These are phyloP conservation scores for Chrysolina americana DNA, from an alignment of 2,888 invertebrate species.

Conservation along the genomic window DNA sequence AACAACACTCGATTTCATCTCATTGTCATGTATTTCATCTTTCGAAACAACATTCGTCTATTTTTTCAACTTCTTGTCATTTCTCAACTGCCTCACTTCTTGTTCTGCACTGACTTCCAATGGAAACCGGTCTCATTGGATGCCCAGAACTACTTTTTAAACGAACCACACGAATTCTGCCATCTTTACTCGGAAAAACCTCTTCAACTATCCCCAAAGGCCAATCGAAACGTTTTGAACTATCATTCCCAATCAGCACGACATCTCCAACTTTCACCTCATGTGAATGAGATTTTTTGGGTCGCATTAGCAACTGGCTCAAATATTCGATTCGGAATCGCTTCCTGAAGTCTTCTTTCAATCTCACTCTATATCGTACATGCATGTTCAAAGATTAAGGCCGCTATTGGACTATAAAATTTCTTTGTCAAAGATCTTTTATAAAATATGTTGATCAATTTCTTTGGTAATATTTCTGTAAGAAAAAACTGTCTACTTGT, in stretches of 20 bases:
- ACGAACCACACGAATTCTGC: neutral
- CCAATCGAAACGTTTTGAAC: neutral
- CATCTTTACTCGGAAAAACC: neutral
- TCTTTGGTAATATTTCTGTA: too few species aligned
- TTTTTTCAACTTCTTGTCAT: too few species aligned
- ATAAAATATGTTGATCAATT: too few species aligned
- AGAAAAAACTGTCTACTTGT: too few species aligned
- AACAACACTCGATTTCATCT: too few species aligned
- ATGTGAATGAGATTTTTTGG: neutral
- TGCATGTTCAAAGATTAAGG: neutral
- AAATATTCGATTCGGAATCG: neutral
- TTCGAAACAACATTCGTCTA: too few species aligned
- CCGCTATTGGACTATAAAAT: too few species aligned
- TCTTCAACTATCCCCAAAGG: neutral
- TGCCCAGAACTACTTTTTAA: neutral
- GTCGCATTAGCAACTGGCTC: neutral
- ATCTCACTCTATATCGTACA: neutral
- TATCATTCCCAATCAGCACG: neutral
- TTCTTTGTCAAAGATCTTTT: too few species aligned
- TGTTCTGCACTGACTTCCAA: slow-evolving; percentile 9
- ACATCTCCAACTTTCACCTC: slow-evolving; percentile 4
- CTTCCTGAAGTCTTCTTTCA: neutral
- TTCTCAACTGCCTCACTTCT: neutral
- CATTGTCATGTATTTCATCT: too few species aligned
- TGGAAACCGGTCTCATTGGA: neutral